phyloP scores from a whole-genome alignment of 2,113 vertebrate genomes.

The Dasyornis broadbenti region DNA sequence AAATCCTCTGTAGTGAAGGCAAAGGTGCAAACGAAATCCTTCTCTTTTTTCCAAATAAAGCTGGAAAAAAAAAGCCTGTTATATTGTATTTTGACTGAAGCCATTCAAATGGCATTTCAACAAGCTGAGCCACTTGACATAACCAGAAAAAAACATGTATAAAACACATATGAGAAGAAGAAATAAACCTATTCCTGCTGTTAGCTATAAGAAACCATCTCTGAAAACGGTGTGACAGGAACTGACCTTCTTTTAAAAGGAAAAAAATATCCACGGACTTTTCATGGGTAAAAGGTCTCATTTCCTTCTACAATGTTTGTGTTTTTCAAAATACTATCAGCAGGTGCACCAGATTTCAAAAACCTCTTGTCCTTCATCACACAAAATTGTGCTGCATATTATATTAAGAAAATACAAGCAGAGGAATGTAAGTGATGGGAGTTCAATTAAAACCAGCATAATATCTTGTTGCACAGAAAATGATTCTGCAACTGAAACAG shows the following conservation, averaged over 20 bases:
- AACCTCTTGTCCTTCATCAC: conserved; percentile 74
- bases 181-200: background rate
- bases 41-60: background rate
- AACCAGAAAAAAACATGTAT: background rate
- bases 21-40: background rate
- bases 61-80: background rate
- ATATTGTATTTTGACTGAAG: background rate
- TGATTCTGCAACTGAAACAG: conserved; percentile 59
- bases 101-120: conserved; percentile 38
- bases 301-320: conserved; percentile 62
- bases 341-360: conserved; percentile 70
- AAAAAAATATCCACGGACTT: background rate
- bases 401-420: conserved; percentile 73
- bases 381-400: conserved; percentile 67
- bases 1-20: background rate
- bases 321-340: conserved; percentile 65
- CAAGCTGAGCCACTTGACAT: background rate
- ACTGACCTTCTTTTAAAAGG: conserved; percentile 15
- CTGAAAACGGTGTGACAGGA: background rate
- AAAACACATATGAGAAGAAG: background rate
- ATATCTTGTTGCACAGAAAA: conserved; percentile 61
- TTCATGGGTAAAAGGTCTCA: conserved; percentile 51
- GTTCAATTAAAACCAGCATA: conserved; percentile 73
- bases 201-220: conserved; percentile 13
- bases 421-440: conserved; percentile 60